Evolutionary conservation across 2,888 invertebrate species (phyloP).

Genomic region (Venustoraphidia nigricollis): DNA sequence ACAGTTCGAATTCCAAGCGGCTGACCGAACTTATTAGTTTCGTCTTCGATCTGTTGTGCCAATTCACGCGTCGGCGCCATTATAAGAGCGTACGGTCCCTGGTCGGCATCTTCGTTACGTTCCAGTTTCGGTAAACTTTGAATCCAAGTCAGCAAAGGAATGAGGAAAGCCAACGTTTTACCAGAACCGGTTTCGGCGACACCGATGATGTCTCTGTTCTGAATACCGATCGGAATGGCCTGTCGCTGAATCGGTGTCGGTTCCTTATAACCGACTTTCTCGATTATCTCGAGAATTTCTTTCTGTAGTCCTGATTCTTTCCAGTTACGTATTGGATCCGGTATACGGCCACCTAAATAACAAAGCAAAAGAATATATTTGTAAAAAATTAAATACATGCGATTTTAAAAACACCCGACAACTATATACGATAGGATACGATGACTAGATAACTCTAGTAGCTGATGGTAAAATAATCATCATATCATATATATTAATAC

Average conservation of each 20-base stretch:
- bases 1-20: slow-evolving; percentile 87
- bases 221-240: slow-evolving; percentile 95
- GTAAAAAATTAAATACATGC: too few relatives aligned
- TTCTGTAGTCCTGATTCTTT: slow-evolving; percentile 80
- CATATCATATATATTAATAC: too few relatives aligned
- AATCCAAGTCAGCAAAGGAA: slow-evolving; percentile 95
- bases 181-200: slow-evolving; percentile 99
- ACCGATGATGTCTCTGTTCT: slow-evolving; percentile 94
- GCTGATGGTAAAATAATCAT: too few relatives aligned
- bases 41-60: slow-evolving; percentile 99
- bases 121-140: slow-evolving; percentile 93
- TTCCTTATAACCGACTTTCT: slow-evolving; percentile 90
- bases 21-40: slow-evolving; percentile 92
- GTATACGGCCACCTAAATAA: slow-evolving; percentile 73
- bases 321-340: slow-evolving; percentile 92
- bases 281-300: slow-evolving; percentile 87
- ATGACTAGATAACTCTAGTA: too few relatives aligned
- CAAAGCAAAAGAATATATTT: slow-evolving; percentile 3
- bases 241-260: slow-evolving; percentile 98
- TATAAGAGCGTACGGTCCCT: slow-evolving; percentile 97
- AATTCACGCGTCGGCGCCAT: slow-evolving; percentile 98
- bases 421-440: too few relatives aligned
- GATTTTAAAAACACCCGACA: too few relatives aligned
- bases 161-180: slow-evolving; percentile 95
- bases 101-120: slow-evolving; percentile 75